Conservation (phyloP, 2,113 vertebrate genomes). For the Callipepla californica region DNA sequence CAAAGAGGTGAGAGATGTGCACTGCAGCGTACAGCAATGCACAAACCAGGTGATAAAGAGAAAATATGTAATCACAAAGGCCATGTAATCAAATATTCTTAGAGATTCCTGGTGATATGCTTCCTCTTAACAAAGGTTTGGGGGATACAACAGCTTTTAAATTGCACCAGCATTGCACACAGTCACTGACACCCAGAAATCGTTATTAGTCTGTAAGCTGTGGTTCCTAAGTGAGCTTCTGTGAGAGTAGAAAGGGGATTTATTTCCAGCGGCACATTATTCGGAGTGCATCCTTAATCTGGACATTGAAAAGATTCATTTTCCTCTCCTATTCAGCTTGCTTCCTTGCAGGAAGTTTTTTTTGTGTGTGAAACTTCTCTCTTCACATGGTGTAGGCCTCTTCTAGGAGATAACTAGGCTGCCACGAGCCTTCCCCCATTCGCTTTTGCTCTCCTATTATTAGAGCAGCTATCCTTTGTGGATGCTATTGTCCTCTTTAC, state of each 20-base stretch:
- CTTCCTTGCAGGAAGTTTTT: background rate
- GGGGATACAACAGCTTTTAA: background rate
- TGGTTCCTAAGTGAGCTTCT: background rate
- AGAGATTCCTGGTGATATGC: background rate
- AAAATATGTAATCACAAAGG: background rate
- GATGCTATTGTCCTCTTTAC: constrained; percentile 15
- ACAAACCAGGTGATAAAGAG: background rate
- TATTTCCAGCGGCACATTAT: constrained; percentile 33
- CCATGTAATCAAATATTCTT: background rate
- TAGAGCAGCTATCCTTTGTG: background rate
- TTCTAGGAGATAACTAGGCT: background rate
- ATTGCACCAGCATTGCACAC: background rate
- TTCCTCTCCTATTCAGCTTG: constrained; percentile 1
- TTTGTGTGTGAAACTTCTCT: background rate
- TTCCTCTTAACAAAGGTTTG: background rate
- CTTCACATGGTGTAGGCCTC: background rate
- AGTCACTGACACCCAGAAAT: background rate
- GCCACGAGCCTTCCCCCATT: background rate
- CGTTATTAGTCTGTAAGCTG: background rate
- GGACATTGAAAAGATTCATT: constrained; percentile 25
- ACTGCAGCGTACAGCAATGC: background rate
- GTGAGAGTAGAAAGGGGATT: background rate
- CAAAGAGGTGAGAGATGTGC: background rate
- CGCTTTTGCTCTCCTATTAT: background rate
- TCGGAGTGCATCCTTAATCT: background rate